phyloP scores from a whole-genome alignment of 2,797 vertebrate species.

The Hephaestus fuliginosus region DNA sequence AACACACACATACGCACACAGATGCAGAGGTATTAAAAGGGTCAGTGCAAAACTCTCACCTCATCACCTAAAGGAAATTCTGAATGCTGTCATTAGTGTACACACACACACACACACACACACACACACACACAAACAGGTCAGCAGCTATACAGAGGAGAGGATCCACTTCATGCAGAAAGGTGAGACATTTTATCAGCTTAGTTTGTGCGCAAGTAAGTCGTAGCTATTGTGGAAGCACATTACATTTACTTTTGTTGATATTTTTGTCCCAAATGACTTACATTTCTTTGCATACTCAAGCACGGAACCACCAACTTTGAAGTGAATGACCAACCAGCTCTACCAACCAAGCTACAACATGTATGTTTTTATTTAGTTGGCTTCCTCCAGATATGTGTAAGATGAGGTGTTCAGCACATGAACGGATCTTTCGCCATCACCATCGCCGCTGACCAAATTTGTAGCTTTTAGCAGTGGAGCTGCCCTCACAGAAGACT shows the following conservation, averaged over 20 bases:
- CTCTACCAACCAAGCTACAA: no score
- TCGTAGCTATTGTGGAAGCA: background rate
- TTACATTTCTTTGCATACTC: background rate
- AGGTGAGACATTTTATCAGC: slow-evolving; percentile 13
- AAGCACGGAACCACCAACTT: no score
- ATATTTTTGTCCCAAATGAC: background rate
- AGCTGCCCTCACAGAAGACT: no score
- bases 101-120: slow-evolving; percentile 42
- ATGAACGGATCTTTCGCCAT: no score
- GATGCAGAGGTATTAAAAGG: slow-evolving; percentile 76
- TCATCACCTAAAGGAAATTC: slow-evolving; percentile 77
- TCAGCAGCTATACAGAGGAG: background rate
- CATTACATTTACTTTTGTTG: background rate
- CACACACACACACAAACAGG: slow-evolving; percentile 16
- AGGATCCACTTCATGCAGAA: background rate
- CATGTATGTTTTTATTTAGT: no score
- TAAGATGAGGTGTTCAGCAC: no score
- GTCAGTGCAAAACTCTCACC: slow-evolving; percentile 79
- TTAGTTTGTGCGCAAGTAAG: background rate
- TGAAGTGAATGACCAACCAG: no score
- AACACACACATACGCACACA: slow-evolving; percentile 51
- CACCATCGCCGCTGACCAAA: no score
- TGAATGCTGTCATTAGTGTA: slow-evolving; percentile 76
- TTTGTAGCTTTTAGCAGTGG: no score
- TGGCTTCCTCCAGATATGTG: no score